A percentile compares a stretch with the other conserved stretches of the same genome.
Conservation (phyloP, 2,113 vertebrate genomes). For the Nesoenas mayeri region DNA sequence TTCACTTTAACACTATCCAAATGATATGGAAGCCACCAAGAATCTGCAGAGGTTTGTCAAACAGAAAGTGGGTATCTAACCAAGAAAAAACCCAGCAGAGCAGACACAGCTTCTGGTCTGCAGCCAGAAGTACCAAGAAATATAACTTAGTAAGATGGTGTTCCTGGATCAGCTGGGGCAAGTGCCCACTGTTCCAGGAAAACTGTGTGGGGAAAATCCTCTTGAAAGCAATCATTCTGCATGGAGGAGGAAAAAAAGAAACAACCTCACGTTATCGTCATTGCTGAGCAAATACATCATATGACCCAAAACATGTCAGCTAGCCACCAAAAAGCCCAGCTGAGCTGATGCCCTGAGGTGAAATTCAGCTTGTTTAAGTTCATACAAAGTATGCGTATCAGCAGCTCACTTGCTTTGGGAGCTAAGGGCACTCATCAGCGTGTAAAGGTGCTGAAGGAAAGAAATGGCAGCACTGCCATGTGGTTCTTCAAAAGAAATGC, state of each 20-base stretch:
- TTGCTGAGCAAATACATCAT: background rate
- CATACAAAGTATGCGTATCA: background rate
- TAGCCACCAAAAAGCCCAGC: background rate
- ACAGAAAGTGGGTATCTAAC: background rate
- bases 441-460: conserved; percentile 14
- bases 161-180: background rate
- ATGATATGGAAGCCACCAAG: background rate
- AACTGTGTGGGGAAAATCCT: background rate
- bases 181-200: background rate
- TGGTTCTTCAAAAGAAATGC: conserved; percentile 47
- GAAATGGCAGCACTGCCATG: background rate
- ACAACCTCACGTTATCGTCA: background rate
- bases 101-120: background rate
- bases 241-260: background rate
- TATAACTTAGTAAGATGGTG: background rate
- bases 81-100: background rate
- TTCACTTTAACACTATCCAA: background rate
- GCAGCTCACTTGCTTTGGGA: background rate
- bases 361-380: background rate
- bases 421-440: background rate
- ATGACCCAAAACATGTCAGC: background rate
- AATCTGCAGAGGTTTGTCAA: background rate
- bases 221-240: background rate
- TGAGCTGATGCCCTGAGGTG: background rate
- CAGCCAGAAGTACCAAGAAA: background rate